Evolutionary conservation across 2,113 vertebrate species (phyloP).

Genomic region (Serilophus lunatus): DNA sequence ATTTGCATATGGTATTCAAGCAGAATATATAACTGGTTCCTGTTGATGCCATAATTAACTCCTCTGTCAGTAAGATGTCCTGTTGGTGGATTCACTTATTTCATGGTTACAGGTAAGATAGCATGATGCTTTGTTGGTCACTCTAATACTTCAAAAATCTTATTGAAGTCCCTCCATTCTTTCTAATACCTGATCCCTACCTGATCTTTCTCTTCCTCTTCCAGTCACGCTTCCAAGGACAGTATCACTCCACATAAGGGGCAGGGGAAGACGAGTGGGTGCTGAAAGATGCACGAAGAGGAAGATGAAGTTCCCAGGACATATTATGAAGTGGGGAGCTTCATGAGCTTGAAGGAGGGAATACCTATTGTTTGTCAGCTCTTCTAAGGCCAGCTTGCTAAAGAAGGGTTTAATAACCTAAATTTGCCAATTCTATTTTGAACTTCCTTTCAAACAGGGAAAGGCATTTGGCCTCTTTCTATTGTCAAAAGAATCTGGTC

Average conservation of each 20-base stretch:
- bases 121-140: not conserved
- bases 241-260: conserved; percentile 64
- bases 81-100: not conserved
- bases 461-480: not conserved
- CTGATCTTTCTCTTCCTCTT: conserved; percentile 67
- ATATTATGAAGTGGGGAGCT: not conserved
- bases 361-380: not conserved
- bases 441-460: not conserved
- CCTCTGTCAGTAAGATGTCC: not conserved
- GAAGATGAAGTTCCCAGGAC: conserved; percentile 42
- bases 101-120: not conserved
- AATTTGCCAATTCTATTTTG: not conserved
- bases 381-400: not conserved
- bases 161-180: not conserved
- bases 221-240: conserved; percentile 51
- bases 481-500: not conserved
- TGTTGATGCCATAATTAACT: not conserved
- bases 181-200: conserved; percentile 50
- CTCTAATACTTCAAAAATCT: not conserved
- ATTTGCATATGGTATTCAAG: not conserved
- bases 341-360: not conserved
- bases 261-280: conserved; percentile 58
- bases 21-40: not conserved
- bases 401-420: not conserved
- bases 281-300: conserved; percentile 64